phyloP scores from a whole-genome alignment of 2,113 vertebrate species.

The Eublepharis macularius region DNA sequence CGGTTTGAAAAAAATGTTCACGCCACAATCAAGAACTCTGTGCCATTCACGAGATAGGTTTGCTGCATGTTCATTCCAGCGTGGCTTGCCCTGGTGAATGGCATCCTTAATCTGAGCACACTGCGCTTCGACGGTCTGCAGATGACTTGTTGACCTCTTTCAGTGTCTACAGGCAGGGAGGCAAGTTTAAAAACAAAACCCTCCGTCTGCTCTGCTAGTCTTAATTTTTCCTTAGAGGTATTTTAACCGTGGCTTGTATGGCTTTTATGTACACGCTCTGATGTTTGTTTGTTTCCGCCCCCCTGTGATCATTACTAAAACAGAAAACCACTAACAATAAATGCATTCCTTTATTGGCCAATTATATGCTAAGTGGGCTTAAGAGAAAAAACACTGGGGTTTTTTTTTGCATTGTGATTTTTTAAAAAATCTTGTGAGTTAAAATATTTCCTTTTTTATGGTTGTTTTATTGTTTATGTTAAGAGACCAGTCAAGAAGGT shows the following conservation, averaged over 20 bases:
- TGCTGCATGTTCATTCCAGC: not conserved
- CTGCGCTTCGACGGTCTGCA: not conserved
- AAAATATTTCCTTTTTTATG: not conserved
- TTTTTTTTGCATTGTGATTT: not conserved
- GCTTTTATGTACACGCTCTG: not conserved
- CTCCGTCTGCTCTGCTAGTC: not conserved
- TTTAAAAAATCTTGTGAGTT: not conserved
- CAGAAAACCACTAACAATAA: not conserved
- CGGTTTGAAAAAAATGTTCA: no score
- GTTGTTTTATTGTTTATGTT: not conserved
- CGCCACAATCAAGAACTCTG: not conserved
- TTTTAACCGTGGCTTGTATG: not conserved
- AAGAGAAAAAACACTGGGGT: not conserved
- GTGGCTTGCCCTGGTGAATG: not conserved
- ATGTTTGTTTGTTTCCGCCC: not conserved
- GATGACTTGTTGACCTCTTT: not conserved
- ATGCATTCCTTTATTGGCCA: not conserved
- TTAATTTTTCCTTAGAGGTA: conserved; percentile 9
- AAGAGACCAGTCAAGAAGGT: not conserved
- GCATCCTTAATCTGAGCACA: not conserved
- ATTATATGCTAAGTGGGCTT: not conserved
- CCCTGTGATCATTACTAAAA: not conserved
- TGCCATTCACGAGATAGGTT: not conserved
- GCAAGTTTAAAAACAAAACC: not conserved
- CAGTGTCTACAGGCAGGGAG: not conserved